Conservation (phyloP, 2,888 invertebrate species). For the Drosophila quinaria region DNA sequence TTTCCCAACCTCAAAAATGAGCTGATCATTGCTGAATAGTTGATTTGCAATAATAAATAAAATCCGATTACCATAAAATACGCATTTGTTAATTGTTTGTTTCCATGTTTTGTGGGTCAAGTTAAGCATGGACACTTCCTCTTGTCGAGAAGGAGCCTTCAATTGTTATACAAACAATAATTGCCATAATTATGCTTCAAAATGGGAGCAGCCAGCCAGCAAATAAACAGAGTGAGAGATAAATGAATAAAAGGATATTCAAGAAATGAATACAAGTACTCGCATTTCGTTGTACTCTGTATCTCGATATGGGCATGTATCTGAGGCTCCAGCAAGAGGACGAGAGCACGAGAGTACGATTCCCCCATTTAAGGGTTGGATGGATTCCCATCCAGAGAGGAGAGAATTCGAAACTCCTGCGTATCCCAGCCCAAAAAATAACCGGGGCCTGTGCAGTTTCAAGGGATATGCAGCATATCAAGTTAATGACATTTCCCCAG, state of each 20-base stretch:
- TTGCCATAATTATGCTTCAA: conserved; percentile 25
- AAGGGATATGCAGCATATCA: conserved; percentile 31
- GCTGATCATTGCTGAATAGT: conserved; percentile 35
- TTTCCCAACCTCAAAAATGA: background rate
- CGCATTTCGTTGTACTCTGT: conserved; percentile 15
- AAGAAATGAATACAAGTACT: conserved; percentile 4
- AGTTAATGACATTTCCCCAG: conserved; percentile 45
- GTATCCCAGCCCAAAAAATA: conserved; percentile 2
- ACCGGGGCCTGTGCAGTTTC: conserved; percentile 33
- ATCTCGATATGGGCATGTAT: conserved; percentile 58
- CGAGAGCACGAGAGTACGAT: background rate
- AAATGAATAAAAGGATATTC: background rate
- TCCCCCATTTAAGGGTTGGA: conserved; percentile 39
- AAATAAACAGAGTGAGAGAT: conserved; percentile 19
- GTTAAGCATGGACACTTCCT: conserved; percentile 7
- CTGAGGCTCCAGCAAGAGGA: conserved; percentile 14
- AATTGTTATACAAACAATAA: conserved; percentile 21
- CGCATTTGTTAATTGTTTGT: conserved; percentile 4
- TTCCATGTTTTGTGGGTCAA: conserved; percentile 43
- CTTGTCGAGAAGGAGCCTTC: background rate
- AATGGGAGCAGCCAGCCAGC: conserved; percentile 30
- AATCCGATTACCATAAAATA: conserved; percentile 62
- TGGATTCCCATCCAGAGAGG: conserved; percentile 12
- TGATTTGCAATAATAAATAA: conserved; percentile 64
- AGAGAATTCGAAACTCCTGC: background rate